Evolutionary conservation across 2,113 vertebrate genomes (phyloP), one percentile per base, ranked within the genome.

Genomic region (Motacilla alba): DNA sequence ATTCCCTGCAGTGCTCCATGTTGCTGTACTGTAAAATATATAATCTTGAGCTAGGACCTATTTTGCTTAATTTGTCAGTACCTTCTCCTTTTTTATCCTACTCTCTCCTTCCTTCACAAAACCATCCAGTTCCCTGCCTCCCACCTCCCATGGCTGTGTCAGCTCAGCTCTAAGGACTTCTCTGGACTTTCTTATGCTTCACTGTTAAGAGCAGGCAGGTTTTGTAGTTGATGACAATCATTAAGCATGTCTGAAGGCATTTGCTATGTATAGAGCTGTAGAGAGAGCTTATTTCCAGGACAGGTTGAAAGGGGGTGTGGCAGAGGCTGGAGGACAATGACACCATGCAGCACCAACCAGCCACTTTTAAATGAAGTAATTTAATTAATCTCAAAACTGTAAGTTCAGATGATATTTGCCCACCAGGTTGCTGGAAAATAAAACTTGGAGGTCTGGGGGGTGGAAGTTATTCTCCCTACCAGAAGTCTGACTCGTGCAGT

Each of bases 111-210:
- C 49, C 55, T 86, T 90, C 59, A 55, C 59, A 66, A 73, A 73
- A 26, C 73, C 31, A 10, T 46, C 19, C 47, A 13, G 26, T 35
- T 92, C 19, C 33, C 18, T 6, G 5, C 24, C 37, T 96, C 23
- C 15, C n/a, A 24, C 11, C 17, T 28, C 9, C n/a, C 10, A 2
- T 22, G 37, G 7, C 55, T 83, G 37, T 39, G 53, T 85, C 37
- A 85, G 11, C 17, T 39, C 0, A 0, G 21, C 17, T 53, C 22
- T 35, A 14, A 53, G 44, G 56, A 39, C 35, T 79, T 78, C 39
- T 72, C 24, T 4, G 9, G 44, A 44, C 37, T 87, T 72, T 41
- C 26, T 53, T 56, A 26, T 0, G 1, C 62, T 66, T 85, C 19
- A 3, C 15, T 47, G 21, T 83, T 83, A 52, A 33, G 68, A 70